phyloP scores from a whole-genome alignment of 2,113 vertebrate genomes.

The Elanus axillaris region DNA sequence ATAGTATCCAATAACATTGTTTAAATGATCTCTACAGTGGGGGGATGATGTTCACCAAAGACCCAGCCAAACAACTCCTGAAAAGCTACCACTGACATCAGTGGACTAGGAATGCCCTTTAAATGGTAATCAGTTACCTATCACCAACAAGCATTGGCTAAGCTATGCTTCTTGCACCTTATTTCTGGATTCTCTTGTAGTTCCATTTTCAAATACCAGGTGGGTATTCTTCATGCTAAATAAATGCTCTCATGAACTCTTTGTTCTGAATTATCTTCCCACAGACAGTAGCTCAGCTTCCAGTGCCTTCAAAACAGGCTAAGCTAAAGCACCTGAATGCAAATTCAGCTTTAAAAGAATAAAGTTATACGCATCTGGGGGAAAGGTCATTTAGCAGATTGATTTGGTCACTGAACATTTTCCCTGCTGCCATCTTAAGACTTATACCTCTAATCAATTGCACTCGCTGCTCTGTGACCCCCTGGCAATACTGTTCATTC shows the following conservation, averaged over 20 bases:
- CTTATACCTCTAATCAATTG: slow-evolving; percentile 41
- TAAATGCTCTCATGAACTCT: not conserved
- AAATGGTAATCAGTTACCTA: not conserved
- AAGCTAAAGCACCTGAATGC: not conserved
- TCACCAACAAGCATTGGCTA: not conserved
- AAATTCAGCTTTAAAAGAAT: slow-evolving; percentile 2
- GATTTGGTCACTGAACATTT: slow-evolving; percentile 44
- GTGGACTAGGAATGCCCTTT: not conserved
- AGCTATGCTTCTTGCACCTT: not conserved
- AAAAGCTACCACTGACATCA: not conserved
- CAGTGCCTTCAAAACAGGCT: not conserved
- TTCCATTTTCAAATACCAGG: not conserved
- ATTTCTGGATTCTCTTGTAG: not conserved
- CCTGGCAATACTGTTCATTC: slow-evolving; percentile 36
- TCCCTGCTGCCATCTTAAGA: slow-evolving; percentile 35
- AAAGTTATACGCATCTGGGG: not conserved
- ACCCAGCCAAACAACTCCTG: not conserved
- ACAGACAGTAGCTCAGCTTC: not conserved
- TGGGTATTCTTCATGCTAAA: not conserved
- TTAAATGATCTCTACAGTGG: not conserved
- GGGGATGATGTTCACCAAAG: not conserved
- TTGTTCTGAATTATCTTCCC: not conserved
- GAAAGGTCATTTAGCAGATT: slow-evolving; percentile 25
- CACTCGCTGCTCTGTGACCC: slow-evolving; percentile 27
- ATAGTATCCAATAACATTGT: not conserved